These are phyloP conservation scores for Hofmannophila pseudospretella DNA, from an alignment of 2,888 invertebrate genomes.

Conservation along the genomic window DNA sequence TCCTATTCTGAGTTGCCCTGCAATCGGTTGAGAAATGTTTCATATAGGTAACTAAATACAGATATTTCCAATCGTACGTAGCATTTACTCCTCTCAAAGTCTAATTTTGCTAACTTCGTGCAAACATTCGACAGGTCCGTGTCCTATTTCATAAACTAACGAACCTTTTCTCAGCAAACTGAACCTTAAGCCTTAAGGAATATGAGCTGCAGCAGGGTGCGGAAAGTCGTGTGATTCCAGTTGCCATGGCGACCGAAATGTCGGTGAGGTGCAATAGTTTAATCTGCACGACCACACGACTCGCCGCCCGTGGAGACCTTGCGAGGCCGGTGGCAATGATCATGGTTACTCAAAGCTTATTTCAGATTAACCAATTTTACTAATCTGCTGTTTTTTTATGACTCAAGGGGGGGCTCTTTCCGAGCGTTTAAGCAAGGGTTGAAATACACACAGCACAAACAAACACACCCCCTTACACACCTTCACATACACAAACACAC, in stretches of 20 bases:
- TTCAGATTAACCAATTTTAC: too few species aligned
- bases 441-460: too few species aligned
- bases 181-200: background rate
- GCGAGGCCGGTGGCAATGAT: conserved; percentile 26
- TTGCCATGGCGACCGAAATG: conserved; percentile 65
- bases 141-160: conserved; percentile 50
- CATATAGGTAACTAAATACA: too few species aligned
- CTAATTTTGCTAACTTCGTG: conserved; percentile 42
- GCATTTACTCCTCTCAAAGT: conserved; percentile 3
- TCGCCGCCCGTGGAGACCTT: conserved; percentile 54
- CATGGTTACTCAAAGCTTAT: too few species aligned
- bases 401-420: too few species aligned
- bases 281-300: conserved; percentile 66
- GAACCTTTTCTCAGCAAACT: conserved; percentile 10
- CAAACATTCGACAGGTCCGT: conserved; percentile 40
- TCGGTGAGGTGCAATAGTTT: conserved; percentile 65
- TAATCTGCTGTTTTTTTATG: too few species aligned
- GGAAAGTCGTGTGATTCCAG: conserved; percentile 49
- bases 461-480: too few species aligned
- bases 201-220: background rate
- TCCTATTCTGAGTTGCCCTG: too few species aligned
- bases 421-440: too few species aligned
- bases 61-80: too few species aligned
- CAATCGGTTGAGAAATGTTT: too few species aligned
- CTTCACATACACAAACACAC: too few species aligned